Evolutionary conservation across 2,888 invertebrate species (phyloP), one percentile per base, ranked within the genome.

Genomic region (Lithophane leautieri): DNA sequence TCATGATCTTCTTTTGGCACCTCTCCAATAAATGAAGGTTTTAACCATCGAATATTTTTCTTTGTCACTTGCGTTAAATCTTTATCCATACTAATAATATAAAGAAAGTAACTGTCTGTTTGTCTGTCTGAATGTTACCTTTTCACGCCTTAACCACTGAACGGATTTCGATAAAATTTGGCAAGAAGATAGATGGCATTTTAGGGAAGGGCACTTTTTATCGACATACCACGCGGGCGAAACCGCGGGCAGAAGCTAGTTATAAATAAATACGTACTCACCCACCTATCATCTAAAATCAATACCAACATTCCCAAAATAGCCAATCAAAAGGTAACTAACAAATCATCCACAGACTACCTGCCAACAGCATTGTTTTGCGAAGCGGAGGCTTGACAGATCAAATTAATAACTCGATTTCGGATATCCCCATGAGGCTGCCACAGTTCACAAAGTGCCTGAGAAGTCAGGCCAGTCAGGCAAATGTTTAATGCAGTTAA

Each of bases 371-470:
- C 75, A 83, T 87, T 87, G 86, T 86, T 86, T 81, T 71, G 71
- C 61, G 79, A 77, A 76, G 73, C 71, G 52, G 56, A 42, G 16
- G 66, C 73, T 83, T 81, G 79, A 86, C 79, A 87, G 79, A 89
- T 86, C 81, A 76, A 86, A 88, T 89, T 89, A 89, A 89, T 88
- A 88, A 77, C 86, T 76, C 54, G 16, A 80, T 65, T 77, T 80
- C 54, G 56, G 68, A 52, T 78, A 80, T 74, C 73, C 88, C 85
- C 85, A 58, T 62, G 75, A 73, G 75, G 58, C 85, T 86, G 82
- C 82, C 88, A 82, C 77, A 82, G 78, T 83, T 81, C 44, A 67
- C 75, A 75, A 86, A 88, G 78, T 85, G 75, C 69, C 19, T 56
- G 79, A 62, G 76, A 79, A 80, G 76, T 69, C 63, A 14, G 50